phyloP scores from a whole-genome alignment of 2,113 vertebrate species.

The Columba livia region DNA sequence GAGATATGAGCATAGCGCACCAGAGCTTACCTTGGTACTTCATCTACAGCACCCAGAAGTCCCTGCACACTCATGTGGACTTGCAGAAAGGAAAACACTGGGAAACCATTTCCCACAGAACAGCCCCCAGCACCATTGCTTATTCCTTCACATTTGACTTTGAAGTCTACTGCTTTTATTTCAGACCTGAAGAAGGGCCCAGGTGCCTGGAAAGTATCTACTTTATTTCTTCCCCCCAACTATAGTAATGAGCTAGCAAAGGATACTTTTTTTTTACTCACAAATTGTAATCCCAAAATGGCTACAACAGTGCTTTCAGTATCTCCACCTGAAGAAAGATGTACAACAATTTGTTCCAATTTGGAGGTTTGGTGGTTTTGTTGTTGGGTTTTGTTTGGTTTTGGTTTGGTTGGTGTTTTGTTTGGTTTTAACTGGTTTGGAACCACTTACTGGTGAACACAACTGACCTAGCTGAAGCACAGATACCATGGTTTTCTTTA shows the following conservation, averaged over 20 bases:
- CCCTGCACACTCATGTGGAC: neutral
- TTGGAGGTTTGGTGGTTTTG: neutral
- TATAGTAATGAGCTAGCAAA: neutral
- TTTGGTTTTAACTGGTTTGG: neutral
- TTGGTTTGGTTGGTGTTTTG: neutral
- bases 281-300: neutral
- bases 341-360: neutral
- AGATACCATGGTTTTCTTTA: neutral
- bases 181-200: neutral
- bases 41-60: neutral
- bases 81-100: neutral
- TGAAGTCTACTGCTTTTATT: neutral
- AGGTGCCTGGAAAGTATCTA: neutral
- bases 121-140: neutral
- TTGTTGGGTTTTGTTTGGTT: neutral
- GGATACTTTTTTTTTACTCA: neutral
- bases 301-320: neutral
- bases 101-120: neutral
- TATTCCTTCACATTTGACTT: neutral
- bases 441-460: neutral
- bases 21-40: neutral
- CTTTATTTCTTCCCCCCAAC: no score
- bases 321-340: neutral
- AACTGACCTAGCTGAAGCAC: neutral
- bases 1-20: neutral